These are phyloP conservation scores for Luperina testacea DNA, from an alignment of 2,888 invertebrate species.

Conservation along the genomic window DNA sequence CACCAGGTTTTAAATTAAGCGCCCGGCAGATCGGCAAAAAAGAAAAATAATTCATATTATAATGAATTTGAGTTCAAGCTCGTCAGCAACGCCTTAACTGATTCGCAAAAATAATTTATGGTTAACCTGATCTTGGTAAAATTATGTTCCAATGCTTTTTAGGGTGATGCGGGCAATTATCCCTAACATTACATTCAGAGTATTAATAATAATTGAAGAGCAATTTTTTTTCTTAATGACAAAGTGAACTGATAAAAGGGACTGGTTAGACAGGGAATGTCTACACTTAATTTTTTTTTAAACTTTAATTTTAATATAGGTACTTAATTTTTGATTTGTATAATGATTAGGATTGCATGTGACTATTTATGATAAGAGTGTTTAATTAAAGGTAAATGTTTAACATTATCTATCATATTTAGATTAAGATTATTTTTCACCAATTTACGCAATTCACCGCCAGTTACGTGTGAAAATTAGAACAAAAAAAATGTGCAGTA, in stretches of 20 bases:
- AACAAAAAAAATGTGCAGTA: not conserved
- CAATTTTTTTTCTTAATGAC: conserved; percentile 28
- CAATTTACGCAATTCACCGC: conserved; percentile 8
- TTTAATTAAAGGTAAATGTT: conserved; percentile 41
- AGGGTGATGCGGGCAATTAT: conserved; percentile 7
- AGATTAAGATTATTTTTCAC: conserved; percentile 26
- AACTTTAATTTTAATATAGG: conserved; percentile 7
- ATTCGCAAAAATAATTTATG: not conserved
- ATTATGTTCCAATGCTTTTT: not conserved
- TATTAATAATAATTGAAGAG: conserved; percentile 18
- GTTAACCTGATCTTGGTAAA: not conserved
- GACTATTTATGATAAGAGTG: conserved; percentile 15
- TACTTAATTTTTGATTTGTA: conserved; percentile 45
- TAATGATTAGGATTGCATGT: conserved; percentile 30
- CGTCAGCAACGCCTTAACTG: not conserved
- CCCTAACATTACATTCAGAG: not conserved
- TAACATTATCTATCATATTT: conserved; percentile 37
- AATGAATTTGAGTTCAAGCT: conserved; percentile 11
- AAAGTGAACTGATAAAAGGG: conserved; percentile 11
- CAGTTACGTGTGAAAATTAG: not conserved
- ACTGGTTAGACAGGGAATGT: conserved; percentile 19
- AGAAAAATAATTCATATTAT: not conserved
- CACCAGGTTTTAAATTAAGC: conserved; percentile 20
- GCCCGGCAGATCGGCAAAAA: not conserved
- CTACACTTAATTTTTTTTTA: conserved; percentile 13